These are phyloP conservation scores for Lycodopsis pacificus DNA, from an alignment of 2,797 vertebrate genomes.

Conservation along the genomic window DNA sequence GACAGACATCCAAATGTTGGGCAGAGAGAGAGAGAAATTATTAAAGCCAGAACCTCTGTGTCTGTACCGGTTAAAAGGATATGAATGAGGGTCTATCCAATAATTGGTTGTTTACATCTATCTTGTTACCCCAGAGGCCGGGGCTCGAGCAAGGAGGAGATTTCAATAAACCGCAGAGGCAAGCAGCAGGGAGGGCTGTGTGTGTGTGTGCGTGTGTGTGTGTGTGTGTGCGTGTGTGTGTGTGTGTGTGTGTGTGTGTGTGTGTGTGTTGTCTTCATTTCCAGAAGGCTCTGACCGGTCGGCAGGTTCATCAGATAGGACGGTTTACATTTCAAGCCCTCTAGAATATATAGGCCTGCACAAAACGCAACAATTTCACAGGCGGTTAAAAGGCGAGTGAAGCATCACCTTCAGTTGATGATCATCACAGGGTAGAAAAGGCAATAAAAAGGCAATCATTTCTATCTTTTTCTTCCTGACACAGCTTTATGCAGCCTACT, in stretches of 20 bases:
- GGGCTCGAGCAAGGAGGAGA: slow-evolving; percentile 57
- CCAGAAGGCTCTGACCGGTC: slow-evolving; percentile 48
- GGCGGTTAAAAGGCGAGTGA: slow-evolving; percentile 43
- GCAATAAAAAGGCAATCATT: not conserved
- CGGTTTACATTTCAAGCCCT: slow-evolving; percentile 53
- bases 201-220: slow-evolving; percentile 13
- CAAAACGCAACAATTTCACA: slow-evolving; percentile 33
- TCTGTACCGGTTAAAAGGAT: slow-evolving; percentile 70
- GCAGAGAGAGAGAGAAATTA: slow-evolving; percentile 52
- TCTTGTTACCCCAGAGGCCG: slow-evolving; percentile 77
- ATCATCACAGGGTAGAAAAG: not conserved
- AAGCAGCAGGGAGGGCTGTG: slow-evolving; percentile 39
- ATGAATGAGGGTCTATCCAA: slow-evolving; percentile 76
- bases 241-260: slow-evolving; percentile 9
- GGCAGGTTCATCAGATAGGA: slow-evolving; percentile 69
- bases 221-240: slow-evolving; percentile 12
- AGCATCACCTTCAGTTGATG: slow-evolving; percentile 25
- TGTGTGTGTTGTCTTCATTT: slow-evolving; percentile 53
- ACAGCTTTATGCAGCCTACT: not conserved
- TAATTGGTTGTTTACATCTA: slow-evolving; percentile 84
- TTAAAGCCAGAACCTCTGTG: slow-evolving; percentile 77
- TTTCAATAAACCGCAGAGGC: slow-evolving; percentile 66
- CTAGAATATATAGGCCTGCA: slow-evolving; percentile 13
- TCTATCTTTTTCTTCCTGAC: not conserved
- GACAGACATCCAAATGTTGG: slow-evolving; percentile 65